phyloP scores from a whole-genome alignment of 2,888 invertebrate species.

The Lasioglossum villosulum region DNA sequence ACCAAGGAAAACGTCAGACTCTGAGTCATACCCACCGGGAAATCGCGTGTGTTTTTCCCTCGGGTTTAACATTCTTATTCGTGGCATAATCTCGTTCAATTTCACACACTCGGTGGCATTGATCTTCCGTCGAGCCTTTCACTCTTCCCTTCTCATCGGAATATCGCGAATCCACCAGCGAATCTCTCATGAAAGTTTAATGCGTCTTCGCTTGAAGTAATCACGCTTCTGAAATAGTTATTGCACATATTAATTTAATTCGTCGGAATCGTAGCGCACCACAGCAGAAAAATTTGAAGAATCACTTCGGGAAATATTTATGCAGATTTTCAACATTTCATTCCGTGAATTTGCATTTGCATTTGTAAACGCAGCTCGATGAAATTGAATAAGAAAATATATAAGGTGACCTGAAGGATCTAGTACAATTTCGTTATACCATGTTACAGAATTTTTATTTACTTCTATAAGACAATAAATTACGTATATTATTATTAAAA shows the following conservation, averaged over 20 bases:
- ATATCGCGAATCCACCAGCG: background rate
- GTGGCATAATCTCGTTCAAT: background rate
- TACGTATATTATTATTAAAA: no score
- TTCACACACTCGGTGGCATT: constrained; percentile 13
- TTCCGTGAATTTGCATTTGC: background rate
- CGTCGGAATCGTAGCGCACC: background rate
- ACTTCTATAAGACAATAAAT: no score
- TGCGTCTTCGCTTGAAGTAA: background rate
- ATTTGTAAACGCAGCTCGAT: background rate
- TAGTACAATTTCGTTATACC: background rate
- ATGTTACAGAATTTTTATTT: no score
- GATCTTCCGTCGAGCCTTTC: constrained; percentile 15
- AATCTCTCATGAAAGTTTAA: constrained; percentile 10
- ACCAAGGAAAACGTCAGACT: background rate
- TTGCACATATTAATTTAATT: background rate
- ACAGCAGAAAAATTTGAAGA: background rate
- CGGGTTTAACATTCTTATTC: background rate
- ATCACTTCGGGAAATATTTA: background rate
- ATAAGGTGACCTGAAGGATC: background rate
- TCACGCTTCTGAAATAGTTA: background rate
- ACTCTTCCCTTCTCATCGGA: constrained; percentile 3
- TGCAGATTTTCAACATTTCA: background rate
- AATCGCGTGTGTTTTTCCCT: background rate
- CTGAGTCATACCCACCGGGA: background rate
- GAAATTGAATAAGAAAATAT: background rate